Percentiles rank a stretch among this genome's conserved stretches.
Conservation (phyloP, 2,888 invertebrate genomes). For the Ormyrus rosae region DNA sequence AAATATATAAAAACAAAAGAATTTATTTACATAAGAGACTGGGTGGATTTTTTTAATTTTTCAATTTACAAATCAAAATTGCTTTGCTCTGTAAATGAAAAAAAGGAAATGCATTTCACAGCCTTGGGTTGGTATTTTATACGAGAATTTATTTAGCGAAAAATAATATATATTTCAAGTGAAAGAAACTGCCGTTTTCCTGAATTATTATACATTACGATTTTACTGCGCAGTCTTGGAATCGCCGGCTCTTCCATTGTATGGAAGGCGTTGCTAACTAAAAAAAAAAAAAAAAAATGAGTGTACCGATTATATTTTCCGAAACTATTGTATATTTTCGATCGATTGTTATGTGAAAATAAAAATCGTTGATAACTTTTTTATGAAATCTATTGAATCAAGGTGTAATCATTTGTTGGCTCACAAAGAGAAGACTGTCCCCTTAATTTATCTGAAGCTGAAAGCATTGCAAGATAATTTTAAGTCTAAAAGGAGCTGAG, state of each 20-base stretch:
- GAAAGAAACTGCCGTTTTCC: slow-evolving; percentile 37
- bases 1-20: background rate
- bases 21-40: slow-evolving; percentile 5
- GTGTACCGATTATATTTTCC: slow-evolving; percentile 38
- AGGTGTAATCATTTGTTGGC: slow-evolving; percentile 25
- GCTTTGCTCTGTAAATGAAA: background rate
- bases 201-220: slow-evolving; percentile 14
- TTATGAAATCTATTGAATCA: slow-evolving; percentile 27
- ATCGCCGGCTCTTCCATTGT: slow-evolving; percentile 33
- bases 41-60: background rate
- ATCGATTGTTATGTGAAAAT: slow-evolving; percentile 42
- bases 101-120: background rate
- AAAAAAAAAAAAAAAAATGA: background rate
- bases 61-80: background rate
- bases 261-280: slow-evolving; percentile 11
- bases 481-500: slow-evolving; percentile 33
- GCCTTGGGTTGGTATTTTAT: slow-evolving; percentile 9
- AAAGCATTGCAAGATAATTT: slow-evolving; percentile 25
- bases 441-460: slow-evolving; percentile 38
- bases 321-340: slow-evolving; percentile 36
- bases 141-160: background rate
- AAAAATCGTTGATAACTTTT: slow-evolving; percentile 40
- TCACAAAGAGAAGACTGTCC: slow-evolving; percentile 44
- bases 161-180: slow-evolving; percentile 33
- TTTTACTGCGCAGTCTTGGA: slow-evolving; percentile 23